Percentiles rank a stretch among this genome's conserved stretches.
These are phyloP conservation scores for Cygnus atratus DNA, from an alignment of 2,113 vertebrate genomes.

Conservation along the genomic window DNA sequence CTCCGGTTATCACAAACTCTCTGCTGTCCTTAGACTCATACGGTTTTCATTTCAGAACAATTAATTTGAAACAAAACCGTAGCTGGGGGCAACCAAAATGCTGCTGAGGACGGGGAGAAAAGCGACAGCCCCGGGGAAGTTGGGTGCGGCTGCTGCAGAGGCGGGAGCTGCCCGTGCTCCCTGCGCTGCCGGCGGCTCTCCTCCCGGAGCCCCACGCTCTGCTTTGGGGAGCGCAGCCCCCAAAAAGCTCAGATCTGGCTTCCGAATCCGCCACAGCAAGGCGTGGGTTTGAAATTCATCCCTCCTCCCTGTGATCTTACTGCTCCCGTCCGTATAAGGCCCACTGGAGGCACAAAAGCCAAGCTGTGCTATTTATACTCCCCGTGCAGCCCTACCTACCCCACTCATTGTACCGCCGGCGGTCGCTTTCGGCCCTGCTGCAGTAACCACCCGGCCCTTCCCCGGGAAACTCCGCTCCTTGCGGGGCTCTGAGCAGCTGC, in stretches of 20 bases:
- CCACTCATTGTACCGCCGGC: neutral
- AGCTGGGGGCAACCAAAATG: neutral
- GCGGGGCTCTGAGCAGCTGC: rapidly evolving
- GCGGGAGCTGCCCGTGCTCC: rapidly evolving
- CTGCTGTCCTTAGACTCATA: neutral
- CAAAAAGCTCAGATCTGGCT: neutral
- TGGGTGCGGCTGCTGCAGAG: neutral
- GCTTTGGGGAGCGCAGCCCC: neutral
- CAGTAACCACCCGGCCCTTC: neutral
- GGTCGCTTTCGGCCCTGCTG: neutral
- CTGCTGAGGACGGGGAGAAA: neutral
- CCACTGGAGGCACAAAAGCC: slow-evolving; percentile 24
- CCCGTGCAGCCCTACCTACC: neutral
- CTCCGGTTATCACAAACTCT: neutral
- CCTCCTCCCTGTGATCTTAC: neutral
- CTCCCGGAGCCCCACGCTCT: neutral
- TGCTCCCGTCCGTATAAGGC: slow-evolving; percentile 29
- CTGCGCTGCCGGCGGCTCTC: neutral
- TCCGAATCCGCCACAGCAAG: rapidly evolving
- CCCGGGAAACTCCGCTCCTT: neutral
- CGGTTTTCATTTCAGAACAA: neutral
- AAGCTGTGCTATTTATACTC: slow-evolving; percentile 54
- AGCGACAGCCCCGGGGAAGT: neutral
- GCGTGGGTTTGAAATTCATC: neutral
- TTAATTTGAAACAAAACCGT: neutral